Evolutionary conservation across 2,797 vertebrate species (phyloP), one percentile per base, ranked within the genome.

Genomic region (Allobates femoralis): DNA sequence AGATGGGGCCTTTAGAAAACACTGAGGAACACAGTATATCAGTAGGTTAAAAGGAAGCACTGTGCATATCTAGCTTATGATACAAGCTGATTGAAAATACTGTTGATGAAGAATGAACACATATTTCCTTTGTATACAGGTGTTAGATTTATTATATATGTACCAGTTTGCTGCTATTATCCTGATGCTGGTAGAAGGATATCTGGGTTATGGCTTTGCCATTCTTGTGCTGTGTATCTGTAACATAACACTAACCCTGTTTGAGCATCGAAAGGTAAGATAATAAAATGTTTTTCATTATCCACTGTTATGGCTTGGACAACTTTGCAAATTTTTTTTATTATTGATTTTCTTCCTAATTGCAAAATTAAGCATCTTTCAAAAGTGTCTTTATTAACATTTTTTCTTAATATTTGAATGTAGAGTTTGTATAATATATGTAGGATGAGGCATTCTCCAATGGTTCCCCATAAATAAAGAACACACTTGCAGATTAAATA

Each of bases 91-190:
- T 60, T 79, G 14, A 7, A n/a, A n/a, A n/a, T n/a, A n/a, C n/a
- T n/a, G n/a, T n/a, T n/a, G n/a, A n/a, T n/a, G n/a, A n/a, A n/a
- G n/a, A n/a, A n/a, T n/a, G n/a, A n/a, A n/a, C 30, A 16, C 55
- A 8, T 80, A 11, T 46, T 3, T 55, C 41, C 79, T 89, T 89
- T 1, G 0, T 58, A 81, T 53, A 50, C 89, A 96, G 95, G 94
- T 95, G 86, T 91, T 96, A 89, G 93, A 95, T 90, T 93, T 94
- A 1, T 94, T 96, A 89, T 96, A 96, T 87, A 2, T 94, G 83
- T 96, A 95, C 91, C 95, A 96, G 81, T 89, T 94, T 85, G 95
- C 95, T 90, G 95, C 94, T 28, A 93, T 96, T 86, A 95, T 92
- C 73, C 84, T 96, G 85, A 95, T 95, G 94, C 91, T 96, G 87